Evolutionary conservation across 2,113 vertebrate species (phyloP).

Genomic region (Oreamnos americanus): DNA sequence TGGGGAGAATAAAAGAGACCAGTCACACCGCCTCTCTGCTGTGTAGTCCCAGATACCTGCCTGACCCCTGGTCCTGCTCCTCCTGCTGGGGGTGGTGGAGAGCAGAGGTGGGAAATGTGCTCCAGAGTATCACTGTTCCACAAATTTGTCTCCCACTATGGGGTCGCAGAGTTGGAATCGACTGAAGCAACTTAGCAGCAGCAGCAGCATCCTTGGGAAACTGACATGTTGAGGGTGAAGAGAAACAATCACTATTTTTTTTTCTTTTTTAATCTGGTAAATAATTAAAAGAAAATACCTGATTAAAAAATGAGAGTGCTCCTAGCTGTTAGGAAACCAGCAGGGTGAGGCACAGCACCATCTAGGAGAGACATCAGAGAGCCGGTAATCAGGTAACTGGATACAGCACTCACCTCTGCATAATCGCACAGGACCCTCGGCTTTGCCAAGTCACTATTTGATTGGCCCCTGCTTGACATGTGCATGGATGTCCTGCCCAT

Average conservation of each 20-base stretch:
- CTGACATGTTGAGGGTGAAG: slow-evolving; percentile 64
- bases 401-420: neutral
- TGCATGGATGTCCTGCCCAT: neutral
- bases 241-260: slow-evolving; percentile 71
- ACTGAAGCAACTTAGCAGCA: too few species aligned
- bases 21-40: neutral
- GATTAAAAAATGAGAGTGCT: neutral
- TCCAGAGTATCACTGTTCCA: neutral
- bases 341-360: neutral
- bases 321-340: neutral
- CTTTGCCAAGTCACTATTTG: neutral
- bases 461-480: neutral
- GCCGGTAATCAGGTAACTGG: neutral
- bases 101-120: neutral
- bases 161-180: too few species aligned
- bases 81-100: neutral
- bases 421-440: rapidly evolving
- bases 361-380: neutral
- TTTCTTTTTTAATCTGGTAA: slow-evolving; percentile 68
- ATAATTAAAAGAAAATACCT: slow-evolving; percentile 75
- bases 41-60: neutral
- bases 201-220: slow-evolving; percentile 60
- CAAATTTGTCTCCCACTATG: slow-evolving; percentile 61
- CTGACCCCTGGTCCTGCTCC: neutral
- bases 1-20: neutral